Conservation (phyloP, 2,113 vertebrate genomes). For the Ammodytes dubius region DNA sequence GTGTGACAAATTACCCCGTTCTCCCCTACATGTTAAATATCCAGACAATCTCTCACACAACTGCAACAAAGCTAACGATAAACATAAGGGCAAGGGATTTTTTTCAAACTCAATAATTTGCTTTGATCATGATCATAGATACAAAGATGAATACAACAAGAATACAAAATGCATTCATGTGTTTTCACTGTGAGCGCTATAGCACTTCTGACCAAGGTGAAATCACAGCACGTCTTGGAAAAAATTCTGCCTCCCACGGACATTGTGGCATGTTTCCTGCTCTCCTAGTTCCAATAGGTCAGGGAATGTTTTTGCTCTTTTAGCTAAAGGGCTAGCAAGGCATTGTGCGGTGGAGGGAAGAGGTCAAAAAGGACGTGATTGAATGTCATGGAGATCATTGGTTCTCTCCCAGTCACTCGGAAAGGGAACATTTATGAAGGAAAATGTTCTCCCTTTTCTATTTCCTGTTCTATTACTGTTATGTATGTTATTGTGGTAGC, state of each 20-base stretch:
- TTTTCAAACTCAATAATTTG: neutral
- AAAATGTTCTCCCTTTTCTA: neutral
- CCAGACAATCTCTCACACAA: neutral
- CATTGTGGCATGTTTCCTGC: conserved; percentile 12
- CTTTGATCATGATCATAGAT: neutral
- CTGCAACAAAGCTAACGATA: neutral
- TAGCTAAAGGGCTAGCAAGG: conserved; percentile 44
- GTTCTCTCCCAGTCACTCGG: conserved; percentile 36
- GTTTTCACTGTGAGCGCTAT: neutral
- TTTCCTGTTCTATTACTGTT: neutral
- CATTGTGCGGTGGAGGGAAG: conserved; percentile 46
- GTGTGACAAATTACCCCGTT: no score
- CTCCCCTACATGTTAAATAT: neutral
- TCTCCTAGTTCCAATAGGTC: conserved; percentile 44
- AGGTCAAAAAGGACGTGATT: conserved; percentile 66
- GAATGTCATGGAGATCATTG: conserved; percentile 65
- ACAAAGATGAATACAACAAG: no score
- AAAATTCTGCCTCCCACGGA: conserved; percentile 26
- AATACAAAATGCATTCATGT: conserved; percentile 37
- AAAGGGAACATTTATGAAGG: conserved; percentile 45
- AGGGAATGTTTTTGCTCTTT: conserved; percentile 45
- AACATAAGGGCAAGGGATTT: neutral
- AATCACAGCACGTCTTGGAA: neutral
- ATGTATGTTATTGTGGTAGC: neutral
- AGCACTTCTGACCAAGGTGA: conserved; percentile 28